Conservation (phyloP, 2,888 invertebrate genomes). For the Drosophila neotestacea region DNA sequence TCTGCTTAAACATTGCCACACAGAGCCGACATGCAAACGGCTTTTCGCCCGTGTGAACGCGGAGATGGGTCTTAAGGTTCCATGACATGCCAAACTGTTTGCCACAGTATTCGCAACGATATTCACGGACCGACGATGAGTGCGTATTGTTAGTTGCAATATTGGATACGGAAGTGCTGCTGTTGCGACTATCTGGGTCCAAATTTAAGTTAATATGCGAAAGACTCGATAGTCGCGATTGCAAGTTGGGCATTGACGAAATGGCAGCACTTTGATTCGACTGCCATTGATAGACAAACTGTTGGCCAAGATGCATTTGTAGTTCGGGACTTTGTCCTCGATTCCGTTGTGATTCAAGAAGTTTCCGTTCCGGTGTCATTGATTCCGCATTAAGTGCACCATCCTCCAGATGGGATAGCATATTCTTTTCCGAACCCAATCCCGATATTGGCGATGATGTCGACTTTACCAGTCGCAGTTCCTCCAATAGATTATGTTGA, state of each 20-base stretch:
- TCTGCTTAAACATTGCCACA: slow-evolving; percentile 96
- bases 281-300: slow-evolving; percentile 86
- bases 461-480: slow-evolving; percentile 89
- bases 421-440: slow-evolving; percentile 81
- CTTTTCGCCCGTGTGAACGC: slow-evolving; percentile 95
- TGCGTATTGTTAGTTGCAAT: slow-evolving; percentile 73
- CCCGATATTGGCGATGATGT: slow-evolving; percentile 91
- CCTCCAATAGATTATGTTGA: slow-evolving; percentile 91
- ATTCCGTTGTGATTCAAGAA: slow-evolving; percentile 75
- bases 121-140: slow-evolving; percentile 92
- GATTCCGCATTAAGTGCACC: slow-evolving; percentile 80
- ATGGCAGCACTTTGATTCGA: slow-evolving; percentile 82
- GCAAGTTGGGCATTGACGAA: slow-evolving; percentile 79
- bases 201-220: slow-evolving; percentile 75
- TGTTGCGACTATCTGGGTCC: slow-evolving; percentile 71
- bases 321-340: slow-evolving; percentile 90
- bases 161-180: slow-evolving; percentile 52
- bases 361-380: slow-evolving; percentile 79
- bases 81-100: slow-evolving; percentile 97
- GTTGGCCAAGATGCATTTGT: slow-evolving; percentile 86
- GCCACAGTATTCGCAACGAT: slow-evolving; percentile 95
- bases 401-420: slow-evolving; percentile 80
- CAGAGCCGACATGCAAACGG: slow-evolving; percentile 95
- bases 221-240: slow-evolving; percentile 79
- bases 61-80: slow-evolving; percentile 95